These are phyloP conservation scores for Pollimyrus isidori DNA, from an alignment of 2,113 vertebrate genomes.

Conservation along the genomic window DNA sequence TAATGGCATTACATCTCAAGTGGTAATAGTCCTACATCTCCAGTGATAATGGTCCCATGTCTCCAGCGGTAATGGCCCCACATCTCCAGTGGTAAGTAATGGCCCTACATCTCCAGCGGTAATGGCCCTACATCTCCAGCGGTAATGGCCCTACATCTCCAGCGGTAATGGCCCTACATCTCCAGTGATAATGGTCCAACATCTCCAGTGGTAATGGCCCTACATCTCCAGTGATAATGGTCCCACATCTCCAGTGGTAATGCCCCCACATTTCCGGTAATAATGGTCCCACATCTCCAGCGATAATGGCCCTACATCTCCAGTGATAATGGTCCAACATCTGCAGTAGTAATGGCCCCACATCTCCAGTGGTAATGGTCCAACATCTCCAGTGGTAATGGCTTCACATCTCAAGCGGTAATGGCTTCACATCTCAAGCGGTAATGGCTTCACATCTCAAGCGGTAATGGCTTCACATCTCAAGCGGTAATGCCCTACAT, in stretches of 20 bases:
- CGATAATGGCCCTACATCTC: neutral
- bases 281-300: neutral
- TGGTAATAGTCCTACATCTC: too few species aligned
- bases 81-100: neutral
- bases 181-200: neutral
- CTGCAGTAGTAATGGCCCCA: neutral
- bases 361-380: neutral
- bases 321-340: neutral
- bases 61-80: neutral
- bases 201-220: neutral
- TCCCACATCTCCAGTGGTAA: neutral
- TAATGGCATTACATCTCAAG: neutral
- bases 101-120: neutral
- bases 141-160: neutral
- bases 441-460: neutral
- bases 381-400: neutral
- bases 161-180: neutral
- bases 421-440: neutral
- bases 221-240: neutral
- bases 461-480: neutral
- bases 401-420: too few species aligned
- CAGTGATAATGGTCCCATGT: neutral
- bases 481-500: neutral
- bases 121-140: neutral
- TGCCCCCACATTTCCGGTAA: neutral